Evolutionary conservation across 1,140 invertebrate species (phyloP), one percentile per base, ranked within the genome.

Genomic region (Musca domestica): DNA sequence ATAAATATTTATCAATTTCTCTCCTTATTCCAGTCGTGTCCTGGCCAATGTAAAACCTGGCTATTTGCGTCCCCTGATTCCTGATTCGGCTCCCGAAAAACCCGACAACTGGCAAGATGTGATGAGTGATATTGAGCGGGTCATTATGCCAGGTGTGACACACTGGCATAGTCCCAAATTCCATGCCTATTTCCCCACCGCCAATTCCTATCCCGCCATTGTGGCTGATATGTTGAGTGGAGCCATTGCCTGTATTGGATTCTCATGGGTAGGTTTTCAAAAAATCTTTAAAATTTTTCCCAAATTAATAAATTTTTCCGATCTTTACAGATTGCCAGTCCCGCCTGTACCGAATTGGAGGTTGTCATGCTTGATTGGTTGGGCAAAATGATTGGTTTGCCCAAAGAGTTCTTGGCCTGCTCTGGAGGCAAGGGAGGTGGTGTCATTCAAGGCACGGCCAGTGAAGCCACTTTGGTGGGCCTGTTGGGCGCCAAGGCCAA

Each of bases 141-240:
- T 98, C n/a, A 94, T 98, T 58, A 98, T 98, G 95, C 95, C 95
- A 5, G 96, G 96, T 2, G 90, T 97, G 15, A 98, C 96, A 3
- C 95, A 98, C 76, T 99, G 97, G 97, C 95, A 98, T 76, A 95
- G 93, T 71, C 97, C 97, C 4, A 89, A 94, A 76, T 99, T 99
- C 84, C 95, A 98, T 82, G 96, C 97, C 1, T 99, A 98, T 83
- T 99, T 96, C 83, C 95, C 98, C 0, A 98, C 96, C 0, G 95
- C 91, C 9, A 95, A 96, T 83, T 98, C 95, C 0, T 99, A 98
- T 82, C 92, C 97, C 0, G 89, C 94, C 2, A 90, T 94, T 73
- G 79, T 81, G 25, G 80, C 79, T 0, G 97, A 99, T 75, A 99
- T 99, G 88, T 83, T 99, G 7, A 95, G 92, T 73, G 95, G 93